These are phyloP conservation scores for Cryptoprocta ferox DNA, from an alignment of 2,797 vertebrate species.

Conservation along the genomic window DNA sequence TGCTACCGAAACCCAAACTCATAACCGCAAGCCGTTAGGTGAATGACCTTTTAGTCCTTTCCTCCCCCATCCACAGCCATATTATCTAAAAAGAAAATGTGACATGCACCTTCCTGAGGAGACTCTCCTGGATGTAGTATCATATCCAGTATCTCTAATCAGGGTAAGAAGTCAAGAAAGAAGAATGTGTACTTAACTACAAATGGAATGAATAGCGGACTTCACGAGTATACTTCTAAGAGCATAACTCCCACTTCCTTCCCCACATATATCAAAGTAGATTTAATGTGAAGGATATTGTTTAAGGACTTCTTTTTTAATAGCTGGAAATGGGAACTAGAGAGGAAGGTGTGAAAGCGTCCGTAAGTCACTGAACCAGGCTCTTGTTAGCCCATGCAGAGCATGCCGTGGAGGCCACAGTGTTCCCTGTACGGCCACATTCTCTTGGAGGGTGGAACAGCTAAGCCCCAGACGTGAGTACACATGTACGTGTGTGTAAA, in stretches of 20 bases:
- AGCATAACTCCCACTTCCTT: accelerated
- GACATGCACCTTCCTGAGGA: background rate
- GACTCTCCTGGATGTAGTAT: background rate
- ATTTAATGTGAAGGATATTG: background rate
- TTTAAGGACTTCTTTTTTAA: background rate
- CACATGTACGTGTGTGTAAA: background rate
- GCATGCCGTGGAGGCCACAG: no score
- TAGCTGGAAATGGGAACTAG: background rate
- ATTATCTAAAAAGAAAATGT: background rate
- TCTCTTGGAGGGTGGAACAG: background rate
- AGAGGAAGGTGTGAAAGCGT: background rate
- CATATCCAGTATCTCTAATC: background rate
- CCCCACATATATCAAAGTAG: background rate
- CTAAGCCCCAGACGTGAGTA: background rate
- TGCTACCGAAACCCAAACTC: background rate
- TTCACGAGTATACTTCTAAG: background rate
- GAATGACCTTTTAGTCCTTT: background rate
- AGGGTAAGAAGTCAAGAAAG: background rate
- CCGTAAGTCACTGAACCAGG: background rate
- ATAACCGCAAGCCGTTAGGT: background rate
- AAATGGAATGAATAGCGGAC: background rate
- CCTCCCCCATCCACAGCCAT: background rate
- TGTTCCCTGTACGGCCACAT: background rate
- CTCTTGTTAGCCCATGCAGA: background rate
- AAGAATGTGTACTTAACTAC: no score